These are phyloP conservation scores for Megalops cyprinoides DNA, from an alignment of 2,797 vertebrate species.

Conservation along the genomic window DNA sequence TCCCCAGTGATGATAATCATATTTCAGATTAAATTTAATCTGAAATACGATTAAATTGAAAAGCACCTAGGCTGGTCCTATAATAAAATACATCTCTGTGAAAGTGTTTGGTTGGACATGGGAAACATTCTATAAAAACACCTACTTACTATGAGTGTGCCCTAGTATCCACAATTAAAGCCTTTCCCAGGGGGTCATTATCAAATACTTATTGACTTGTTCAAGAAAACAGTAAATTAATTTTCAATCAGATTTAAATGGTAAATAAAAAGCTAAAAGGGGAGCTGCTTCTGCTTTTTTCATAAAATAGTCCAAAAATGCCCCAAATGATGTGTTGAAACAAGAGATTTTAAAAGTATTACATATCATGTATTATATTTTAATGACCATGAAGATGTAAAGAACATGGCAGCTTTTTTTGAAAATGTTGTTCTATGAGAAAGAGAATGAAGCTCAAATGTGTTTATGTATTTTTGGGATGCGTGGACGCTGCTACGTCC, in stretches of 20 bases:
- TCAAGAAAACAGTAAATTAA: not conserved
- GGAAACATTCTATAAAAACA: too few species aligned
- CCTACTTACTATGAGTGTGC: too few species aligned
- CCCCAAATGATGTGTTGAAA: too few species aligned
- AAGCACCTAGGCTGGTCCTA: not conserved
- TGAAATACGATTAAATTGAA: not conserved
- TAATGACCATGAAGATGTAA: not conserved
- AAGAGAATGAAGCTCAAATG: not conserved
- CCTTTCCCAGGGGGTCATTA: too few species aligned
- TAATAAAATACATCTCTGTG: not conserved
- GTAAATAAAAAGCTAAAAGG: too few species aligned
- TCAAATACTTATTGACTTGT: not conserved
- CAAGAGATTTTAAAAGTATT: too few species aligned
- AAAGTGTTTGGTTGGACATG: not conserved
- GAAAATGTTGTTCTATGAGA: not conserved
- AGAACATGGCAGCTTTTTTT: not conserved
- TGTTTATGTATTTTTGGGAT: constrained; percentile 27
- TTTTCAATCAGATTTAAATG: too few species aligned
- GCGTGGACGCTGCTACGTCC: constrained; percentile 36
- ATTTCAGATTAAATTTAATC: too few species aligned
- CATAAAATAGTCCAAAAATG: too few species aligned
- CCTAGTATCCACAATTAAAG: too few species aligned
- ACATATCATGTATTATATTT: constrained; percentile 1
- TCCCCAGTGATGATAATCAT: too few species aligned
- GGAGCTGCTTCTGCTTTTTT: too few species aligned